Evolutionary conservation across 2,888 invertebrate genomes (phyloP).

Genomic region (Hirtodrosophila alboralis): DNA sequence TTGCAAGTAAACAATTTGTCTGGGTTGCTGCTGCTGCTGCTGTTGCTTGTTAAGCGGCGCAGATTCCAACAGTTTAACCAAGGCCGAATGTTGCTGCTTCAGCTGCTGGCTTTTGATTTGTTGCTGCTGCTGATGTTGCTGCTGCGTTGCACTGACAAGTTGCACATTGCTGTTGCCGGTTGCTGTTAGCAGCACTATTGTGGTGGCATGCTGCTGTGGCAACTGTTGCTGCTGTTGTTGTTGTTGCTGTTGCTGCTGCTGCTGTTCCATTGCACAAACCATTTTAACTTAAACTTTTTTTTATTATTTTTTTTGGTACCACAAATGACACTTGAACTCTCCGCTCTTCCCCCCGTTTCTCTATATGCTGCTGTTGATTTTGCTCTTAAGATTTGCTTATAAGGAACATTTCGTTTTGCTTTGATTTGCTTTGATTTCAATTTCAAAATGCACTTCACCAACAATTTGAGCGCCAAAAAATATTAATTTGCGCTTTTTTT

Average conservation of each 20-base stretch:
- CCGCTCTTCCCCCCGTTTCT: slow-evolving; percentile 18
- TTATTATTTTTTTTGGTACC: slow-evolving; percentile 81
- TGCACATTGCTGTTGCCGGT: slow-evolving; percentile 62
- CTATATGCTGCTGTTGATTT: slow-evolving; percentile 46
- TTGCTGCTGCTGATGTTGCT: slow-evolving; percentile 60
- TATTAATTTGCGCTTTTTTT: slow-evolving; percentile 11
- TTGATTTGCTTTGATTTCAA: slow-evolving; percentile 54
- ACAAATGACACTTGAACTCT: slow-evolving; percentile 80
- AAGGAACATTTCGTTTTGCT: slow-evolving; percentile 81
- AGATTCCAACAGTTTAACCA: slow-evolving; percentile 87
- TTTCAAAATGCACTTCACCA: slow-evolving; percentile 49
- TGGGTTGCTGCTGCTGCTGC: slow-evolving; percentile 45
- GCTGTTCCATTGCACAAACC: slow-evolving; percentile 84
- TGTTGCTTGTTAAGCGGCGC: slow-evolving; percentile 81
- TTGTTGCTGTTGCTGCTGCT: slow-evolving; percentile 65
- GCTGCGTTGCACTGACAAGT: slow-evolving; percentile 50
- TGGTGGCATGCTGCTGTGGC: slow-evolving; percentile 68
- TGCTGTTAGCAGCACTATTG: slow-evolving; percentile 76
- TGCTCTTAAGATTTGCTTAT: slow-evolving; percentile 77
- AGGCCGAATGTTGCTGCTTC: slow-evolving; percentile 87
- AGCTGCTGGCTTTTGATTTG: slow-evolving; percentile 83
- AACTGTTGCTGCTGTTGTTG: slow-evolving; percentile 56
- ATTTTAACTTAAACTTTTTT: slow-evolving; percentile 68
- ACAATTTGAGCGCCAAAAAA: slow-evolving; percentile 47
- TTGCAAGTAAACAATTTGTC: slow-evolving; percentile 50